Evolutionary conservation across 2,888 invertebrate genomes (phyloP), one percentile per base, ranked within the genome.

Genomic region (Patella depressa): DNA sequence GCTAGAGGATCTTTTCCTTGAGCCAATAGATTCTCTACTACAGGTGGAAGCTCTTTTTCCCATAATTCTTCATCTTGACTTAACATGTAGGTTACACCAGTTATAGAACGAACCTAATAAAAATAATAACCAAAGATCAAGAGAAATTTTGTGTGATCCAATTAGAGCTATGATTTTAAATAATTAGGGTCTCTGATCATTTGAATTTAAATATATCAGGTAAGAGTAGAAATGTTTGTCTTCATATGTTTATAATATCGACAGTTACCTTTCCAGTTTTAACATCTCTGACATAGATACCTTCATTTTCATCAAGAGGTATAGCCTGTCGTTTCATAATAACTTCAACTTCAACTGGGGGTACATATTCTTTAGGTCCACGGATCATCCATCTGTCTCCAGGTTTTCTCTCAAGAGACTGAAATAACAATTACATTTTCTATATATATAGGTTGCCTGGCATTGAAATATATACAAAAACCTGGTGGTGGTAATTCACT

Each of bases 301-400:
- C 93, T 87, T 93, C 93, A 84, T 92, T 93, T 79, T 92, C 92
- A 85, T 93, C 93, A 70, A 93, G 86, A 70, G 93, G 92, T 55
- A 93, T 92, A 29, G 93, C 92, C 55, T 88, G 86, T 73, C 92
- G 84, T 82, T 91, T 89, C 78, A 89, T 87, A 19, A 92, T 88
- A 15, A 93, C 92, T 81, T 93, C 92, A 9, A 93, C 92, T 86
- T 93, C 92, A 19, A 92, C 92, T 12, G 92, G 91, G 17, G 93
- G 93, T 14, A 93, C 92, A 85, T 93, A 93, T 82, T 93, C 93
- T 34, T 82, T 84, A 3, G 93, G 93, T n/a, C 93, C 93, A 29
- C 92, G 87, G 81, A 93, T 92, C 91, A 93, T 92, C 93, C 93
- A 93, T 29, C 89, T 82, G 82, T 93, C 93, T 53, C 93, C 93